These are phyloP conservation scores for Ochotona curzoniae DNA, from an alignment of 2,113 vertebrate genomes.

Conservation along the genomic window DNA sequence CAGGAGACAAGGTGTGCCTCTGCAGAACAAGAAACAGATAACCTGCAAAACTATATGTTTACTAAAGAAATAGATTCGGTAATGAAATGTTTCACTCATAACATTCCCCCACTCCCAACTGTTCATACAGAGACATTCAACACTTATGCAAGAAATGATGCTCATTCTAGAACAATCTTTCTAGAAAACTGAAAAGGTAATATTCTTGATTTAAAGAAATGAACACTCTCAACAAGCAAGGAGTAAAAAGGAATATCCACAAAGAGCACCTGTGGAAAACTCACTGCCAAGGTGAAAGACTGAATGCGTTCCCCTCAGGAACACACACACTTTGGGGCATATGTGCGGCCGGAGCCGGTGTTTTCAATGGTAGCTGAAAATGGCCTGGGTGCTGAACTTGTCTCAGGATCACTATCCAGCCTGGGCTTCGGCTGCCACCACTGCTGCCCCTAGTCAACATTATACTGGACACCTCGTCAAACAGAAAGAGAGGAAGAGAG, in stretches of 20 bases:
- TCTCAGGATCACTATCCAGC: too few species aligned
- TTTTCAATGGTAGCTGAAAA: too few species aligned
- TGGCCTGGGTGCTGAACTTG: too few species aligned
- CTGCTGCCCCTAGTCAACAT: background rate
- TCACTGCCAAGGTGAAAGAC: background rate
- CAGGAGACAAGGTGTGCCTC: background rate
- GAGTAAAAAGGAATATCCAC: background rate
- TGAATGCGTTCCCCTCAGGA: background rate
- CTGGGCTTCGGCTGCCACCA: background rate
- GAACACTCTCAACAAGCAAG: slow-evolving; percentile 21
- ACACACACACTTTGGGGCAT: too few species aligned
- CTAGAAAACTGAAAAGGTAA: slow-evolving; percentile 6
- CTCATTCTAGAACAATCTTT: slow-evolving; percentile 13
- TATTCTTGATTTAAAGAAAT: background rate
- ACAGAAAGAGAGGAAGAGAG: background rate
- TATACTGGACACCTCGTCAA: background rate
- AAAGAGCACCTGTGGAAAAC: background rate
- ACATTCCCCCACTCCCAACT: background rate
- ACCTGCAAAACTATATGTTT: background rate
- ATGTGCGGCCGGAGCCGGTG: too few species aligned
- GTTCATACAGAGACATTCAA: background rate
- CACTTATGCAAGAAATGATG: background rate
- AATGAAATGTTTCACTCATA: background rate
- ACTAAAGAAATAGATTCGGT: slow-evolving; percentile 23
- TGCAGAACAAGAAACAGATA: background rate